phyloP scores from a whole-genome alignment of 2,888 invertebrate species.

The Troides helena region DNA sequence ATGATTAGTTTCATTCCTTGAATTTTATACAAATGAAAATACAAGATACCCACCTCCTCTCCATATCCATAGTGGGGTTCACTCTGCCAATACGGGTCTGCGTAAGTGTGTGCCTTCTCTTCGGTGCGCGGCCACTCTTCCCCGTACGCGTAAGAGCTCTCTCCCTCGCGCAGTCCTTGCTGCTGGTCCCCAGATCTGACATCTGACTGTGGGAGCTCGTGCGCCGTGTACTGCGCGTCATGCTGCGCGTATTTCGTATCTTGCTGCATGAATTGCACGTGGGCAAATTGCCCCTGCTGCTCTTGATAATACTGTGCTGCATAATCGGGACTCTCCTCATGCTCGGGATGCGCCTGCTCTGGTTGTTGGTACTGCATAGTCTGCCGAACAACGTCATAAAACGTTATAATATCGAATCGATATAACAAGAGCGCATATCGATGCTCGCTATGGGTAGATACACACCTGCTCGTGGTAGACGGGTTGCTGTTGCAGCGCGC shows the following conservation, averaged over 20 bases:
- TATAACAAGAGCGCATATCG: too few relatives aligned
- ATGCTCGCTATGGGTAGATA: too few relatives aligned
- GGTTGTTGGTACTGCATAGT: conserved; percentile 20
- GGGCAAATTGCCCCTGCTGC: conserved; percentile 27
- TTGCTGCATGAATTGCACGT: conserved; percentile 4
- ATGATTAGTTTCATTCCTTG: too few relatives aligned
- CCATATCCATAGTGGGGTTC: conserved; percentile 47
- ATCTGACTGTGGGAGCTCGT: conserved; percentile 20
- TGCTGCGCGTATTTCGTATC: neutral
- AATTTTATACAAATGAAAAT: neutral
- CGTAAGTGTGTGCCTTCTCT: conserved; percentile 43
- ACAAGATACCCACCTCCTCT: conserved; percentile 54
- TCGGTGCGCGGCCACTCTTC: conserved; percentile 36
- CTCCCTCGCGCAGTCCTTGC: conserved; percentile 39
- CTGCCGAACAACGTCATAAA: conserved; percentile 1
- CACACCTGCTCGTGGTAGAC: conserved; percentile 43
- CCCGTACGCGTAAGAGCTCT: conserved; percentile 38
- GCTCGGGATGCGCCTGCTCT: conserved; percentile 17
- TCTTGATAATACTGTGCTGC: conserved; percentile 42
- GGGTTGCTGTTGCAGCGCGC: conserved; percentile 47
- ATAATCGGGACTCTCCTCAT: conserved; percentile 45
- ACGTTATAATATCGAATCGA: too few relatives aligned
- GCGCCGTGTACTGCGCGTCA: conserved; percentile 20
- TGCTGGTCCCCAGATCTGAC: conserved; percentile 28
- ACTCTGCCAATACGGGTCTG: conserved; percentile 54